phyloP scores from a whole-genome alignment of 2,888 invertebrate genomes.

The Caenorhabditis panamensis region DNA sequence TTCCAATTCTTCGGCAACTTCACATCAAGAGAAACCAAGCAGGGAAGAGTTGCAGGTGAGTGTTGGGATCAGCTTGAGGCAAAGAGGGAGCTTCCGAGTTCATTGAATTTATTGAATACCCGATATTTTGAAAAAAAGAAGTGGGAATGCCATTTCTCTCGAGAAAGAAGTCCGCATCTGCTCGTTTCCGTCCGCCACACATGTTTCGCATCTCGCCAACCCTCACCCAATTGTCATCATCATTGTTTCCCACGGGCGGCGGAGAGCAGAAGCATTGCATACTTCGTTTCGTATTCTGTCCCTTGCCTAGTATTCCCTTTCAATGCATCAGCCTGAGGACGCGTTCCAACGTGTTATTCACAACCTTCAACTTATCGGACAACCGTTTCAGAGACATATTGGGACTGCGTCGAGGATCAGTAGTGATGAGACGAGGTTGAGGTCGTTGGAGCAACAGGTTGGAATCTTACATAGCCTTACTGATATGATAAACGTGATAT shows the following conservation, averaged over 20 bases:
- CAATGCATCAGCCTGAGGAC: conserved; percentile 24
- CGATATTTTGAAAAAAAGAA: too few species aligned
- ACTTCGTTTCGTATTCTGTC: background rate
- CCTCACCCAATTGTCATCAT: conserved; percentile 40
- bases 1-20: conserved; percentile 65
- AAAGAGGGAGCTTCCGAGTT: too few species aligned
- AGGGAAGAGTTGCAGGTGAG: conserved; percentile 41
- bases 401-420: conserved; percentile 34
- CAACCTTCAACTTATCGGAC: conserved; percentile 48
- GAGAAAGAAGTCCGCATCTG: conserved; percentile 25
- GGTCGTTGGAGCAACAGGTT: conserved; percentile 59
- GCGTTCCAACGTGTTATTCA: conserved; percentile 54
- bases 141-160: conserved; percentile 1
- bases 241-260: conserved; percentile 34
- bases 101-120: too few species aligned
- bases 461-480: background rate
- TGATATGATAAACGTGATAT: too few species aligned
- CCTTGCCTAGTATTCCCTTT: background rate
- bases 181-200: conserved; percentile 17
- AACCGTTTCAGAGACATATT: conserved; percentile 44
- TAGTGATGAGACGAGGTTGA: conserved; percentile 48
- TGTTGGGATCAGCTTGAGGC: too few species aligned
- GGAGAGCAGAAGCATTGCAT: background rate
- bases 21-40: conserved; percentile 45
- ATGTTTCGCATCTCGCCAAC: conserved; percentile 47